phyloP scores from a whole-genome alignment of 2,888 invertebrate species.

The Catocala fraxini region DNA sequence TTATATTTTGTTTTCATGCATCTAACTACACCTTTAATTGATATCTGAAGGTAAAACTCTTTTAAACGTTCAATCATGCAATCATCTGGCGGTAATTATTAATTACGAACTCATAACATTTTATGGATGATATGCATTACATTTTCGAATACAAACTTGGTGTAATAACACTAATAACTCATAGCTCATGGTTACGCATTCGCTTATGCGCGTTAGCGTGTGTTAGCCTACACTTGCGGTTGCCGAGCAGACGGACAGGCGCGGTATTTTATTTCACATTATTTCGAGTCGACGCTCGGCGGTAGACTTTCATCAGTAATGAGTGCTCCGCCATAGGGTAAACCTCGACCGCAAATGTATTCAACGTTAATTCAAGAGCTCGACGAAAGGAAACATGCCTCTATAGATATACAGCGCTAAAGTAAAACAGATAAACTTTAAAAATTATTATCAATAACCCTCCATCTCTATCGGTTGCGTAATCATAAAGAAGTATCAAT shows the following conservation, averaged over 20 bases:
- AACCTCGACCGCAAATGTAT: conserved; percentile 68
- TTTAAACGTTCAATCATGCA: too few relatives aligned
- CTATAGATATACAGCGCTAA: conserved; percentile 27
- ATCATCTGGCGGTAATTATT: too few relatives aligned
- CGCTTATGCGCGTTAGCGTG: conserved; percentile 62
- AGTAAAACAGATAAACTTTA: conserved; percentile 41
- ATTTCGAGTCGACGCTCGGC: conserved; percentile 69
- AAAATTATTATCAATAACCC: neutral
- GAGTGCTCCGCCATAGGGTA: conserved; percentile 62
- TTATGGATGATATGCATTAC: conserved; percentile 42
- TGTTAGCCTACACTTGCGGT: conserved; percentile 68
- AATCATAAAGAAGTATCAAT: conserved; percentile 36
- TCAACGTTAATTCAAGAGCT: conserved; percentile 61
- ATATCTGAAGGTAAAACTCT: too few relatives aligned
- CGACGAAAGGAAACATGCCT: conserved; percentile 44
- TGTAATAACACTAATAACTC: conserved; percentile 66
- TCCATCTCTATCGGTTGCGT: conserved; percentile 31
- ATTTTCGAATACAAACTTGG: conserved; percentile 34
- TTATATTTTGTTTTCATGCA: too few relatives aligned
- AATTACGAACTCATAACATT: conserved; percentile 6
- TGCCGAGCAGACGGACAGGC: conserved; percentile 67
- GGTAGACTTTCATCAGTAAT: conserved; percentile 79
- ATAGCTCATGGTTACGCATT: conserved; percentile 75
- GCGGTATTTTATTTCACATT: conserved; percentile 78
- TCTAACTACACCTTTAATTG: too few relatives aligned